Percentiles rank a stretch among this genome's conserved stretches.
These are phyloP conservation scores for Macrophya annulata DNA, from an alignment of 2,888 invertebrate species.

Conservation along the genomic window DNA sequence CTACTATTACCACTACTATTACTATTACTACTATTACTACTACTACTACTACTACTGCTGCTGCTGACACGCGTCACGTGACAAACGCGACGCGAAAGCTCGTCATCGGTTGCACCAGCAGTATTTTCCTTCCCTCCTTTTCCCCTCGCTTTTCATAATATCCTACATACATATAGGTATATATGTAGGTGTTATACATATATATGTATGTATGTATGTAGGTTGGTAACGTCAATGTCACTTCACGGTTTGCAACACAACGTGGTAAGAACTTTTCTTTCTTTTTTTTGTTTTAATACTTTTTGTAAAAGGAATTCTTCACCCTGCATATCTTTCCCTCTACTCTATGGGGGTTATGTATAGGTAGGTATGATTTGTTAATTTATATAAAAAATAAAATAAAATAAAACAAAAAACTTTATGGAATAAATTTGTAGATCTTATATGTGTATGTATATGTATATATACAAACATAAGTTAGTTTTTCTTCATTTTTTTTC, in stretches of 20 bases:
- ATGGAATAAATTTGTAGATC: too few species aligned
- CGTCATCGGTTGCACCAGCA: constrained; percentile 62
- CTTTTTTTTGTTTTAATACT: not conserved
- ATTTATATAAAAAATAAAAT: too few species aligned
- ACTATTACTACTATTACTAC: constrained; percentile 71
- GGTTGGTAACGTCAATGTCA: not conserved
- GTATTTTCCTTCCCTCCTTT: constrained; percentile 70
- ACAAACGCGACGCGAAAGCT: constrained; percentile 62
- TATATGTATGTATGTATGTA: not conserved
- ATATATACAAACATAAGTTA: too few species aligned
- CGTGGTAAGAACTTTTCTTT: not conserved
- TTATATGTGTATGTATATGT: too few species aligned
- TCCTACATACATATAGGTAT: not conserved
- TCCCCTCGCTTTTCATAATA: constrained; percentile 69
- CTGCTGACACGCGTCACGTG: constrained; percentile 57
- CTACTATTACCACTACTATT: constrained; percentile 74
- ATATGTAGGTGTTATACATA: too few species aligned
- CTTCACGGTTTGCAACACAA: not conserved
- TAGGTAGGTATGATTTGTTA: too few species aligned
- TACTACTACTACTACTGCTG: constrained; percentile 74
- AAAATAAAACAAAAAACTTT: too few species aligned
- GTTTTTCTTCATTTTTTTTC: too few species aligned
- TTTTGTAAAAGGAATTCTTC: not conserved
- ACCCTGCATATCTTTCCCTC: not conserved
- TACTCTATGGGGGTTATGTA: too few species aligned